Percentiles rank a stretch among this genome's conserved stretches.
Evolutionary conservation across 1,140 invertebrate species (phyloP).

Genomic region (Holotrichia oblita): DNA sequence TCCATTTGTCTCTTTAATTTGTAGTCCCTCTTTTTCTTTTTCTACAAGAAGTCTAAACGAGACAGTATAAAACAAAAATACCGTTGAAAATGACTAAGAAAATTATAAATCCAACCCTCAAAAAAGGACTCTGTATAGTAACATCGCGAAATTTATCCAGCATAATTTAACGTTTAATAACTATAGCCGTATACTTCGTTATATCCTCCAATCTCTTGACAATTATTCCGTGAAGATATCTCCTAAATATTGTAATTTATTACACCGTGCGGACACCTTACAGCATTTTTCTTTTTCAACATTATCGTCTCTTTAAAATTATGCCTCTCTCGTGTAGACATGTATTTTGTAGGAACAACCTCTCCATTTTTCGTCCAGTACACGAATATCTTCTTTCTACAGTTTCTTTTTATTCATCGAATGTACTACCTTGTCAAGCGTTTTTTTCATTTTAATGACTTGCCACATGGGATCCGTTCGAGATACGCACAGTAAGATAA

Average conservation of each 20-base stretch:
- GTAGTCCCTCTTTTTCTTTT: too few relatives aligned
- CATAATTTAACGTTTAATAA: too few relatives aligned
- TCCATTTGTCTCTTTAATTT: too few relatives aligned
- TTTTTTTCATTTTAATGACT: slow-evolving; percentile 21
- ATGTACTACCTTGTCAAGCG: background rate
- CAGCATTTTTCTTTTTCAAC: background rate
- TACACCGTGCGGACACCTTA: background rate
- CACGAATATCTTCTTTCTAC: background rate
- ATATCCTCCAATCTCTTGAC: background rate
- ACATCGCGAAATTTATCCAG: too few relatives aligned
- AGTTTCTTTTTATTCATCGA: background rate
- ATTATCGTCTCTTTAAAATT: slow-evolving; percentile 16
- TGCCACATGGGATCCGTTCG: background rate
- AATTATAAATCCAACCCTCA: too few relatives aligned
- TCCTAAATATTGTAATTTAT: background rate
- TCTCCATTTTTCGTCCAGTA: slow-evolving; percentile 1
- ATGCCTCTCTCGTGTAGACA: background rate
- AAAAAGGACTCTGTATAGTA: too few relatives aligned
- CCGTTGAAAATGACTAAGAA: too few relatives aligned
- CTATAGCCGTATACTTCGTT: too few relatives aligned
- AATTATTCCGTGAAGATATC: slow-evolving; percentile 26
- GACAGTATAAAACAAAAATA: too few relatives aligned
- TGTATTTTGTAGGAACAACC: background rate
- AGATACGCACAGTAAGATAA: background rate
- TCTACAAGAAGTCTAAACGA: too few relatives aligned